Evolutionary conservation across 2,113 vertebrate genomes (phyloP).

Genomic region (Tonatia bakeri): DNA sequence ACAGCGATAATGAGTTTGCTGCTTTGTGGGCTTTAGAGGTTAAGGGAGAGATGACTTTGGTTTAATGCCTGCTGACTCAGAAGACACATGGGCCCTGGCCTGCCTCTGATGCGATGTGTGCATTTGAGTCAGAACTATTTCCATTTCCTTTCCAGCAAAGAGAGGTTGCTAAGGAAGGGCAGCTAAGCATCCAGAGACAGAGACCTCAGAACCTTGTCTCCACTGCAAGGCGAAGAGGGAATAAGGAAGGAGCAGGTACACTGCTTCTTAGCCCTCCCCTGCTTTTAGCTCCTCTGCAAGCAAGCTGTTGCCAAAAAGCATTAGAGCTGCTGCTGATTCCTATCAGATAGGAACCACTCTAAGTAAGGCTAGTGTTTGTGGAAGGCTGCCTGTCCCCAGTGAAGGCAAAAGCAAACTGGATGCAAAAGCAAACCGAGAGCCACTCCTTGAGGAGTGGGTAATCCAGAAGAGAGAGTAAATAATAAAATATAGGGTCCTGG

Average conservation of each 20-base stretch:
- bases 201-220: background rate
- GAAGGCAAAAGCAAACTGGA: background rate
- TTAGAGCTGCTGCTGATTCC: background rate
- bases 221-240: background rate
- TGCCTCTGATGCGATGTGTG: background rate
- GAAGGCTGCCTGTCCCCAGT: background rate
- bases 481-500: background rate
- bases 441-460: background rate
- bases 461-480: background rate
- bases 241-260: background rate
- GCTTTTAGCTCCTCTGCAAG: background rate
- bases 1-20: background rate
- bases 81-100: background rate
- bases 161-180: background rate
- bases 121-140: background rate
- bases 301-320: background rate
- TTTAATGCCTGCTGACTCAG: constrained; percentile 43
- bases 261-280: background rate
- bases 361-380: background rate
- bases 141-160: background rate
- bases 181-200: background rate
- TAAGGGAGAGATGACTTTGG: background rate
- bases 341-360: background rate
- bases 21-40: background rate
- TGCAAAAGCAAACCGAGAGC: background rate